Evolutionary conservation across 2,888 invertebrate species (phyloP), one percentile per base, ranked within the genome.

Genomic region (Scrobipalpa costella): DNA sequence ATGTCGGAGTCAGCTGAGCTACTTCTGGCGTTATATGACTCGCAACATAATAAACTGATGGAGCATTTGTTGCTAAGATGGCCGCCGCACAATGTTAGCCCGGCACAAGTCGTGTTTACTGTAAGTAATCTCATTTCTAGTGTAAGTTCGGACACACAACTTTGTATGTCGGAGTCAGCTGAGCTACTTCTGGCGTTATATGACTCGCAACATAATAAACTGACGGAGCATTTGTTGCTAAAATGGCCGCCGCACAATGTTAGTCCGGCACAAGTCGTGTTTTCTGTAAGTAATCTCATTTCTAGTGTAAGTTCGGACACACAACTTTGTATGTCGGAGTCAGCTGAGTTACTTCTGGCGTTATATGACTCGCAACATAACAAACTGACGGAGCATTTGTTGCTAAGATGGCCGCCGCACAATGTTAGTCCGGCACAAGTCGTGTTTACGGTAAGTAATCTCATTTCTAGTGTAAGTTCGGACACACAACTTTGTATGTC

Each of bases 401-500:
- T 97, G 60, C 94, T 97, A 36, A 93, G 94, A 66, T 97, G 97
- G 97, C 95, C 95, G 93, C 78, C 95, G 93, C 65, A 92, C 93
- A 69, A 79, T 21, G 67, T 83, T 11, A 78, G 76, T 0, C 74
- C 84, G 0, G 74, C 80, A 1, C 80, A 96, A 68, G 97, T 97
- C 66, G 93, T 98, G 21, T 98, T 98, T 80, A 98, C 97, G 40
- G 96, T 96, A 83, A 92, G 93, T 91, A 66, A 7, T 19, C 75
- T 94, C 95, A 6, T 96, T 96, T 86, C 96, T 96, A 70, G 94
- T 98, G 71, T 95, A 95, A 75, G 94, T 97, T 44, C 95, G 95
- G 66, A 95, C 98, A 13, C 95, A 96, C 80, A 97, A 98, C 88
- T 97, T 98, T 86, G 97, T 98, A 57, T 97, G 97, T 80, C 97